A percentile compares a stretch with the other conserved stretches of the same genome.
Evolutionary conservation across 2,113 vertebrate species (phyloP).

Genomic region (Salvelinus namaycush): DNA sequence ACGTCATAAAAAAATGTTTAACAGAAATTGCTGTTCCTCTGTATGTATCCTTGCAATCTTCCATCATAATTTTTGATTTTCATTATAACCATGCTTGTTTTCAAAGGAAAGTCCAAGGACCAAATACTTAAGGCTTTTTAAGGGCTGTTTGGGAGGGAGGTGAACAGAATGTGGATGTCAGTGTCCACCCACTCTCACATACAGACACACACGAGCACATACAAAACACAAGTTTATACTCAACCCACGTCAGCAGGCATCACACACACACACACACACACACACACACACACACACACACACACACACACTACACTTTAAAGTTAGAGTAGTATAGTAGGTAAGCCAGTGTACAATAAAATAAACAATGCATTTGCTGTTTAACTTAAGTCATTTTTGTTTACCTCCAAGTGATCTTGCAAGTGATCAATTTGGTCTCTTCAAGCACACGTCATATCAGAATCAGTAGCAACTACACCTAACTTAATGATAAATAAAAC

Average conservation of each 20-base stretch:
- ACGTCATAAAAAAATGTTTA: conserved; percentile 67
- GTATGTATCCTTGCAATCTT: conserved; percentile 65
- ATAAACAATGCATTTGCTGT: conserved; percentile 87
- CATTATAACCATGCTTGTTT: conserved; percentile 83
- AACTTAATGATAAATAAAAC: conserved; percentile 46
- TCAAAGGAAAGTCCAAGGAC: conserved; percentile 88
- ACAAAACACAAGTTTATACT: conserved; percentile 70
- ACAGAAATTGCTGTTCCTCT: conserved; percentile 70
- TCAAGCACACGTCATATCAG: conserved; percentile 63
- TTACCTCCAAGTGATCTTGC: conserved; percentile 84
- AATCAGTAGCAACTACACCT: conserved; percentile 70
- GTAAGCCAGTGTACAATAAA: conserved; percentile 98
- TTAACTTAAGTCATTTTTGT: conserved; percentile 68
- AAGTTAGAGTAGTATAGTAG: conserved; percentile 98
- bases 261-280: conserved; percentile 86
- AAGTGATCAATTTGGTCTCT: conserved; percentile 91
- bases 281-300: conserved; percentile 84
- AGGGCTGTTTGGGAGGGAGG: conserved; percentile 82
- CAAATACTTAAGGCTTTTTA: conserved; percentile 97
- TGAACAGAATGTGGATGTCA: conserved; percentile 79
- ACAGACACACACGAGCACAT: conserved; percentile 81
- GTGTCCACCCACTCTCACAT: conserved; percentile 77
- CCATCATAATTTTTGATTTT: conserved; percentile 71
- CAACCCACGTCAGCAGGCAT: conserved; percentile 67
- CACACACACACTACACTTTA: conserved; percentile 83